Conservation (phyloP, 2,888 invertebrate genomes). For the Tricholauxania praeusta region DNA sequence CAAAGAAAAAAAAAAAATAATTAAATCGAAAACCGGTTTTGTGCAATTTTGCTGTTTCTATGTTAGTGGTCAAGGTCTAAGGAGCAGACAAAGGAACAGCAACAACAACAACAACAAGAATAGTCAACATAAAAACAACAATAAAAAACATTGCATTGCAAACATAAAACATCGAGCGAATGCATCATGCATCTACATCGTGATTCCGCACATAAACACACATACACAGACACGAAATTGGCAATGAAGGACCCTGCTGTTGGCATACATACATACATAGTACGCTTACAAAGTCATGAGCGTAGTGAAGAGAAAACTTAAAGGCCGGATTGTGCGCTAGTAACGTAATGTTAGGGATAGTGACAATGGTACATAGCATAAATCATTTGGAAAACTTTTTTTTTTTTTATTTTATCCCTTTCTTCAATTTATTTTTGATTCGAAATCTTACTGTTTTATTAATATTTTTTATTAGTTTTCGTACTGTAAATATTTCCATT, state of each 20-base stretch:
- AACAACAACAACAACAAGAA: conserved; percentile 52
- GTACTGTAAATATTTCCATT: too few species aligned
- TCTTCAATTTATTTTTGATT: too few species aligned
- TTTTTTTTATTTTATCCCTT: too few species aligned
- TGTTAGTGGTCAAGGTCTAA: conserved; percentile 69
- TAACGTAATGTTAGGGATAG: too few species aligned
- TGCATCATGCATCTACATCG: conserved; percentile 60
- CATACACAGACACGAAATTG: background rate
- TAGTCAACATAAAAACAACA: conserved; percentile 19
- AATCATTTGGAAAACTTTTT: too few species aligned
- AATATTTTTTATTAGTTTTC: too few species aligned
- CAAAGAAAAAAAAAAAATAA: too few species aligned
- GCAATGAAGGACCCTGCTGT: conserved; percentile 12
- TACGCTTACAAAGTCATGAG: too few species aligned
- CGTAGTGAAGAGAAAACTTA: background rate
- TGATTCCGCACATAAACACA: conserved; percentile 47
- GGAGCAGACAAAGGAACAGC: conserved; percentile 58
- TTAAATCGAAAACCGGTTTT: conserved; percentile 41
- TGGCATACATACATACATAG: too few species aligned
- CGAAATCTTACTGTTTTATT: too few species aligned
- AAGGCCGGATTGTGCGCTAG: background rate
- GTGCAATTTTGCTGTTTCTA: conserved; percentile 50
- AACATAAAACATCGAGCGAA: conserved; percentile 39
- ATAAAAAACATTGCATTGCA: conserved; percentile 41
- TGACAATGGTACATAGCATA: too few species aligned